phyloP scores from a whole-genome alignment of 2,797 vertebrate species.

The Enteromius unitaeniatus region DNA sequence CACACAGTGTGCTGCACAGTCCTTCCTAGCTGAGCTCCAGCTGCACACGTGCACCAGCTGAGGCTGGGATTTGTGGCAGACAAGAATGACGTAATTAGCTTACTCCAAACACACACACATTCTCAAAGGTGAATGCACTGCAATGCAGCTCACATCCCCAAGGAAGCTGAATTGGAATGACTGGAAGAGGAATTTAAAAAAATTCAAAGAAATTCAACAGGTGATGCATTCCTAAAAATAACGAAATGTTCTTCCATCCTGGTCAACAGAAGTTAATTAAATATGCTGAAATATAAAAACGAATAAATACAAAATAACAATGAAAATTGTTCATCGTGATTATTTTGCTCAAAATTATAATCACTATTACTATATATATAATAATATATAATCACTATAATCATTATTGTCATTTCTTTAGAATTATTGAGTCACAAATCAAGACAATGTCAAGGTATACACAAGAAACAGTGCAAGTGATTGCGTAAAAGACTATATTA shows the following conservation, averaged over 20 bases:
- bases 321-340: not conserved
- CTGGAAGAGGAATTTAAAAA: not conserved
- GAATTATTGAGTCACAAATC: not conserved
- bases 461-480: not conserved
- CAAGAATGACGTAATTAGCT: slow-evolving; percentile 25
- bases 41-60: slow-evolving; percentile 4
- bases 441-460: not conserved
- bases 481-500: not conserved
- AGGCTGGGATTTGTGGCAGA: not conserved
- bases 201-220: not conserved
- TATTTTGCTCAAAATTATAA: not conserved
- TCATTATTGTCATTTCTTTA: not conserved
- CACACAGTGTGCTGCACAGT: slow-evolving; percentile 17
- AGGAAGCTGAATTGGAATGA: not conserved
- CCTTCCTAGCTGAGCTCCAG: slow-evolving; percentile 29
- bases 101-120: slow-evolving; percentile 7
- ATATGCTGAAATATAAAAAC: not conserved
- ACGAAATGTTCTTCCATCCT: not conserved
- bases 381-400: too few relatives aligned
- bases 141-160: slow-evolving; percentile 22
- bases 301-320: not conserved
- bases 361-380: too few relatives aligned
- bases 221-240: not conserved
- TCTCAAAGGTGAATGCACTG: slow-evolving; percentile 16
- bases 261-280: not conserved